Conservation (phyloP, 2,888 invertebrate genomes). For the Meiosimyza decipiens region DNA sequence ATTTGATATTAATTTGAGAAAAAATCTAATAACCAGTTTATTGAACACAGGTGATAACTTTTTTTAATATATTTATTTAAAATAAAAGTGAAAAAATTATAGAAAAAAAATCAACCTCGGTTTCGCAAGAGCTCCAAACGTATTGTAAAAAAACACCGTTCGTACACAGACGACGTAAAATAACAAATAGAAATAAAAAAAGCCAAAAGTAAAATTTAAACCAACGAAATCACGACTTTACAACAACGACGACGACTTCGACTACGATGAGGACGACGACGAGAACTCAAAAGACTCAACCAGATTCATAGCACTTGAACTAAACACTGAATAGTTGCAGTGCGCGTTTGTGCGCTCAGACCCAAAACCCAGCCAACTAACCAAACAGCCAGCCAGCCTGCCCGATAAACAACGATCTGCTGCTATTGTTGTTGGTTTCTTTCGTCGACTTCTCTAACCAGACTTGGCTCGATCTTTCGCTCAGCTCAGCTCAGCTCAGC, state of each 20-base stretch:
- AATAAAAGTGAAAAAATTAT: no score
- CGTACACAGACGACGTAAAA: no score
- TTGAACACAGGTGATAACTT: no score
- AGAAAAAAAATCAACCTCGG: no score
- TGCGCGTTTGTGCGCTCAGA: constrained; percentile 30
- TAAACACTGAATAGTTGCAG: constrained; percentile 37
- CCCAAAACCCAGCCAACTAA: constrained; percentile 11
- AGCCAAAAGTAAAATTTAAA: constrained; percentile 11
- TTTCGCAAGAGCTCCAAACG: no score
- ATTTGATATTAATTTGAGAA: no score
- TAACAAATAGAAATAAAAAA: neutral
- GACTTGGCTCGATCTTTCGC: constrained; percentile 11
- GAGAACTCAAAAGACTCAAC: constrained; percentile 30
- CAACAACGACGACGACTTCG: constrained; percentile 10
- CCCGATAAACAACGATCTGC: neutral
- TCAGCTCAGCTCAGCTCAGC: neutral
- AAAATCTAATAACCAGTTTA: no score
- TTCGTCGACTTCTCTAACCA: no score
- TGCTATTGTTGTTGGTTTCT: no score
- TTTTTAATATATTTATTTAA: no score
- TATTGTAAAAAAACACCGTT: no score
- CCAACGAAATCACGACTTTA: constrained; percentile 22
- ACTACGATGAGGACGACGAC: constrained; percentile 25
- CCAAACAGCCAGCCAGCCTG: no score
- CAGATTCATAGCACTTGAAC: constrained; percentile 42